These are phyloP conservation scores for Leucoraja ocellata DNA, from an alignment of 2,797 vertebrate species.

Conservation along the genomic window DNA sequence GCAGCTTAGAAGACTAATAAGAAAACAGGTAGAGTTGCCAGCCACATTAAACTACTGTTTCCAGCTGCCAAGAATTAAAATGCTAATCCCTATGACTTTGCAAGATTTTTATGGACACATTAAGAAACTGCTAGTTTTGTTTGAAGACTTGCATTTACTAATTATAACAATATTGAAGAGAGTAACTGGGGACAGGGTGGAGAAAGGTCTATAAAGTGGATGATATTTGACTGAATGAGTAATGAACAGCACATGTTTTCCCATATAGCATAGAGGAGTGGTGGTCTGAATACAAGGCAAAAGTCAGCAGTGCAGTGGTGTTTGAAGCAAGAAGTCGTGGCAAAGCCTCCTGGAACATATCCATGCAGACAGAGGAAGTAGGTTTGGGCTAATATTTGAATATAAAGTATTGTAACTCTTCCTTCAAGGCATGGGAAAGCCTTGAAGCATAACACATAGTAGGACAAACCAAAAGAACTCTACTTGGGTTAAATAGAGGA, in stretches of 20 bases:
- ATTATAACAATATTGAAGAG: not conserved
- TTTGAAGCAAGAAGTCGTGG: not conserved
- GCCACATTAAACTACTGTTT: not conserved
- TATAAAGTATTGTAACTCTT: not conserved
- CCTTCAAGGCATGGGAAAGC: not conserved
- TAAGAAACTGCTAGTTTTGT: not conserved
- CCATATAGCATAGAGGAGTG: not conserved
- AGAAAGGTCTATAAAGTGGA: not conserved
- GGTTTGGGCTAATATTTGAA: not conserved
- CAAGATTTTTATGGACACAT: not conserved
- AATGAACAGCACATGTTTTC: not conserved
- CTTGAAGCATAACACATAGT: not conserved
- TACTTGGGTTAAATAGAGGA: not conserved
- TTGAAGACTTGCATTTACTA: not conserved
- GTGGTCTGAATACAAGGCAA: not conserved
- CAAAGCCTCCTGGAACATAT: not conserved
- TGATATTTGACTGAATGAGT: not conserved
- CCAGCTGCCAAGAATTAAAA: not conserved
- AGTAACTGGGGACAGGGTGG: not conserved
- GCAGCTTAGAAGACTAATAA: no score
- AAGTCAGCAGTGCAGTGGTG: not conserved
- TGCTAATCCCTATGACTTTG: not conserved
- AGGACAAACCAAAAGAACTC: not conserved
- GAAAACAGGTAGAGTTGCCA: not conserved
- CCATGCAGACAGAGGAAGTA: not conserved